Base-by-base conservation (phyloP, 2,888 invertebrate species). In the Erebia ligea region DNA sequence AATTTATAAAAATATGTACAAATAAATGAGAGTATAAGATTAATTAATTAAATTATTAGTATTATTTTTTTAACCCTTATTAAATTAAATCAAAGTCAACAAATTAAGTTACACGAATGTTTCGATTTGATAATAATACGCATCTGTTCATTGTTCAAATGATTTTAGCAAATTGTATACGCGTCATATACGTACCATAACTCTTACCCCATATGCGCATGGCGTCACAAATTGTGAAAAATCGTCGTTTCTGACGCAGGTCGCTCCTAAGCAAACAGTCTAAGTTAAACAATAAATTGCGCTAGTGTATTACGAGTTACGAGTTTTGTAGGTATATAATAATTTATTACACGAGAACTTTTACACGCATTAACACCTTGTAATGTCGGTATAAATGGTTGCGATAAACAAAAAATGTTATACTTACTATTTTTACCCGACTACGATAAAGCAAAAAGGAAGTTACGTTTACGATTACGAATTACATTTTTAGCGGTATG, bases 241-340 rank as follows among this genome's bases (percentile, higher is more conserved):
- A 84, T 84, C 72, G 78, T 76, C 76, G 75, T 75, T 76, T 79
- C 76, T 77, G 72, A 76, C 75, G 71, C 71, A 73, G 69, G 69
- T 70, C 66, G 73, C 73, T 69, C 69, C 67, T 70, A 72, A 72
- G 62, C 72, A 76, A 74, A 79, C 78, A 78, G 76, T 74, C 75
- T 71, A 81, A 84, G 79, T 84, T 80, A 68, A 75, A 76, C 76
- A 79, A 82, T 84, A 86, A 84, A 84, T 85, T 80, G 78, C 78
- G 77, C 79, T 78, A 79, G 78, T 78, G 78, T 75, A 77, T 76
- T 73, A 76, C 76, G 76, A 80, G 80, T 74, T 78, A 72, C 78
- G 77, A 78, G 78, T 78, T 79, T 77, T 74, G 78, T 78, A 6
- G 34, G 6, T 34, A 6, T 34, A 34, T 71, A 80, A 80, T 76